Conservation (phyloP, 2,888 invertebrate species). For the Cynaeus angustus region DNA sequence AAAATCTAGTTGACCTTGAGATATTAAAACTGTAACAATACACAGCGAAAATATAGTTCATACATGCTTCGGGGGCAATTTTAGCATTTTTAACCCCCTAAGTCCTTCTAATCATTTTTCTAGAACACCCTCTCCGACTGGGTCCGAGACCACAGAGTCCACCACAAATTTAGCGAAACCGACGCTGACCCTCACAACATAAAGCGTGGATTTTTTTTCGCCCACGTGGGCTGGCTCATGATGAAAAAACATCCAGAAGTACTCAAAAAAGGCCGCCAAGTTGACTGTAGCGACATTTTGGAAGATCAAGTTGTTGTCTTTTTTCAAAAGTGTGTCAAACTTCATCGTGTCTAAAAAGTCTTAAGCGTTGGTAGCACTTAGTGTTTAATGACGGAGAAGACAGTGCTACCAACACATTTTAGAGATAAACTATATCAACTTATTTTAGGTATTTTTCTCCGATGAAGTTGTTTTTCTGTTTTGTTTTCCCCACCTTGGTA, state of each 20-base stretch:
- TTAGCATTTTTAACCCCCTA: too few species aligned
- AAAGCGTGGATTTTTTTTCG: constrained; percentile 91
- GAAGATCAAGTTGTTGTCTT: constrained; percentile 85
- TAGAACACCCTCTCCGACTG: constrained; percentile 92
- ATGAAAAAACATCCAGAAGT: constrained; percentile 92
- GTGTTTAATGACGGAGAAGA: too few species aligned
- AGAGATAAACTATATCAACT: too few species aligned
- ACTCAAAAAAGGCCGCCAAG: constrained; percentile 80
- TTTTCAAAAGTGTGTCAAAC: constrained; percentile 80
- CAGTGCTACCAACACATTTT: too few species aligned
- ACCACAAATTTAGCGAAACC: constrained; percentile 93
- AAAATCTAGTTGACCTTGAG: too few species aligned
- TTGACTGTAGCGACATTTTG: constrained; percentile 88
- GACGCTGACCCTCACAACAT: constrained; percentile 95
- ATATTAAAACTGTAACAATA: too few species aligned
- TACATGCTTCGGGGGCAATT: too few species aligned
- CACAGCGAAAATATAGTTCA: too few species aligned
- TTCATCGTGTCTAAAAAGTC: too few species aligned
- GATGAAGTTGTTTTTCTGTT: constrained; percentile 85
- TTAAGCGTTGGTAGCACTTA: too few species aligned
- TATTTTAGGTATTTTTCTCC: constrained; percentile 81
- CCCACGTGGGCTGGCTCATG: constrained; percentile 95
- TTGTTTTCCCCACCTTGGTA: constrained; percentile 85
- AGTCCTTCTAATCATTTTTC: too few species aligned
- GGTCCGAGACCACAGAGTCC: constrained; percentile 84